phyloP scores from a whole-genome alignment of 2,113 vertebrate genomes.

The Datnioides undecimradiatus region DNA sequence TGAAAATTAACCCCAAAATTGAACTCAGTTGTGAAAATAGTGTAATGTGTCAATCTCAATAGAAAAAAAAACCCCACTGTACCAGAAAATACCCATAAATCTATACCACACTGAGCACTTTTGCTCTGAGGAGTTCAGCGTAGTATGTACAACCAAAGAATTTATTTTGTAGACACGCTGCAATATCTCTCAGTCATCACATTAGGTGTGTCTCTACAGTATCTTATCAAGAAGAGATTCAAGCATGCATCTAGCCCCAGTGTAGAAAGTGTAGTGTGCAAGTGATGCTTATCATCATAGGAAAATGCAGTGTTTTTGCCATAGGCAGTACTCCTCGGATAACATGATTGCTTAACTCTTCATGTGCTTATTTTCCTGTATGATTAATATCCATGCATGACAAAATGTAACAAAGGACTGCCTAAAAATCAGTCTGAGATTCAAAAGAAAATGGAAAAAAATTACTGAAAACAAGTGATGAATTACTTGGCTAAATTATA shows the following conservation, averaged over 20 bases:
- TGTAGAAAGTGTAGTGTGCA: conserved; percentile 22
- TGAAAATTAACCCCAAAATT: conserved; percentile 26
- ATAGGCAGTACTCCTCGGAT: conserved; percentile 47
- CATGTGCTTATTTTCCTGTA: conserved; percentile 33
- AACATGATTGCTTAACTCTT: conserved; percentile 53
- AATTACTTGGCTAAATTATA: neutral
- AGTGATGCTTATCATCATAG: conserved; percentile 54
- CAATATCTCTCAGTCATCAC: conserved; percentile 49
- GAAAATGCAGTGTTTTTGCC: conserved; percentile 47
- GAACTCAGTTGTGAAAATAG: conserved; percentile 21
- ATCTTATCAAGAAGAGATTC: conserved; percentile 42
- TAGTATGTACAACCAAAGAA: conserved; percentile 2
- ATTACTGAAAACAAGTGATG: neutral
- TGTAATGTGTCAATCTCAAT: neutral
- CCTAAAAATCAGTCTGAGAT: conserved; percentile 12
- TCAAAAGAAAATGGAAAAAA: neutral
- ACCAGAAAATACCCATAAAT: neutral
- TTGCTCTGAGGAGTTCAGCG: neutral
- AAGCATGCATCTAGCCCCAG: conserved; percentile 28
- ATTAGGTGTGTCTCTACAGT: conserved; percentile 27
- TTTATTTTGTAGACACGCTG: conserved; percentile 29
- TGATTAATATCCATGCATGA: conserved; percentile 16
- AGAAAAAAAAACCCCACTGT: neutral
- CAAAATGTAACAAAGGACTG: conserved; percentile 6
- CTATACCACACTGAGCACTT: neutral